Percentiles rank a stretch among this genome's conserved stretches.
Evolutionary conservation across 1,140 invertebrate species (phyloP).

Genomic region (Sipha flava): DNA sequence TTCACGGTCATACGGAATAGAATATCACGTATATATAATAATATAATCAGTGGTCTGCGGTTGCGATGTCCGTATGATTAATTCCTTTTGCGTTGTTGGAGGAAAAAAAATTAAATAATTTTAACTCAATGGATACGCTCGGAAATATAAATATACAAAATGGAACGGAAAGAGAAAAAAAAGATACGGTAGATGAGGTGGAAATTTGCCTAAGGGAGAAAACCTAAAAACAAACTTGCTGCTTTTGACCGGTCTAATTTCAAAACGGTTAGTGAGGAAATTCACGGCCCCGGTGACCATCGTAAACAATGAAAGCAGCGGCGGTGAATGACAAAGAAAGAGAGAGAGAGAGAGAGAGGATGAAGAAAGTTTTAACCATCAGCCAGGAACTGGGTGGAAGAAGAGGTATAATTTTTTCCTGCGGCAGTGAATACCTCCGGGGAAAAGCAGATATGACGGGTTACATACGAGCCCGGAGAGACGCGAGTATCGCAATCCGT

Average conservation of each 20-base stretch:
- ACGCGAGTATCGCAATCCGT: background rate
- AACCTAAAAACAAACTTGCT: background rate
- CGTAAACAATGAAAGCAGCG: background rate
- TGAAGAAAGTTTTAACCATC: background rate
- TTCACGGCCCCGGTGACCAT: background rate
- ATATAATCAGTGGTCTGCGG: too few relatives aligned
- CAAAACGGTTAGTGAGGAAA: background rate
- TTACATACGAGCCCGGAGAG: slow-evolving; percentile 15
- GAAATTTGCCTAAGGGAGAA: background rate
- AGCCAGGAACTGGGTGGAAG: background rate
- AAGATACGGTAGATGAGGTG: too few relatives aligned
- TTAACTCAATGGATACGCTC: too few relatives aligned
- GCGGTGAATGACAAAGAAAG: too few relatives aligned
- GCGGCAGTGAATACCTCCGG: background rate
- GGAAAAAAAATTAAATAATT: too few relatives aligned
- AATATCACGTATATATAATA: too few relatives aligned
- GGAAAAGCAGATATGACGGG: slow-evolving; percentile 19
- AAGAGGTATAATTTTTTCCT: background rate
- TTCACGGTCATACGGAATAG: too few relatives aligned
- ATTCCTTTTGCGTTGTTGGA: too few relatives aligned
- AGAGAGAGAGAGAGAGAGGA: too few relatives aligned
- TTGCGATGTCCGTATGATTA: too few relatives aligned
- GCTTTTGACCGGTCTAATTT: background rate
- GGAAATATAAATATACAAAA: too few relatives aligned
- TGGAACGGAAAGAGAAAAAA: too few relatives aligned